phyloP scores from a whole-genome alignment of 1,140 invertebrate genomes.

The Macrosteles quadrilineatus region DNA sequence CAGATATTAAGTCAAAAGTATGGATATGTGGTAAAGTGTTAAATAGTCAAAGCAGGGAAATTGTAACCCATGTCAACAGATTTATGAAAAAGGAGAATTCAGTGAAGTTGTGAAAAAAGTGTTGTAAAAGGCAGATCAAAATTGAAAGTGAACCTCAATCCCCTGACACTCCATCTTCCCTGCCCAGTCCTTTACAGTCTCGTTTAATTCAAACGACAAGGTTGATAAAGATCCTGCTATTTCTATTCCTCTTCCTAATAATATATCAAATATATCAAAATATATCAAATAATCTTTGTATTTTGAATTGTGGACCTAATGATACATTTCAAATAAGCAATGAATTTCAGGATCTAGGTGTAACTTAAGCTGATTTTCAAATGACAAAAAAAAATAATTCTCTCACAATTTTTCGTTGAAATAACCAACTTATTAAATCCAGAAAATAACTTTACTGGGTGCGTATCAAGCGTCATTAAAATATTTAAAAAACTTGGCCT shows the following conservation, averaged over 20 bases:
- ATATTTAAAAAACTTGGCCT: conserved; percentile 27
- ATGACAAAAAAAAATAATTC: conserved; percentile 10
- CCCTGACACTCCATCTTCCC: no score
- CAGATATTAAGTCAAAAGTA: no score
- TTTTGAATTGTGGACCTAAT: neutral
- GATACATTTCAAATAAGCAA: no score
- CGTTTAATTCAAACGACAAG: neutral
- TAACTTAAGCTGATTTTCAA: conserved; percentile 5
- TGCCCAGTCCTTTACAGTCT: neutral
- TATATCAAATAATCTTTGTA: neutral
- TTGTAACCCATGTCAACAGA: conserved; percentile 16
- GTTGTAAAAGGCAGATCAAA: neutral
- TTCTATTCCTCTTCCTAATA: no score
- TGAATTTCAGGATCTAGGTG: conserved; percentile 1
- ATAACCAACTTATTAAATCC: no score
- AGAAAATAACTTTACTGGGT: conserved; percentile 26
- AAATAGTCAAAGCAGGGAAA: no score
- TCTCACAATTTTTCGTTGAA: neutral
- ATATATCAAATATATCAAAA: neutral
- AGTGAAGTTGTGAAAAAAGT: neutral
- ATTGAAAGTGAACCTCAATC: no score
- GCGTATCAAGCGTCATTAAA: no score
- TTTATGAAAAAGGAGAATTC: conserved; percentile 19
- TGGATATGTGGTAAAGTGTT: no score
- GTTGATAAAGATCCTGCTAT: no score